Percentiles rank a stretch among this genome's conserved stretches.
Evolutionary conservation across 2,888 invertebrate genomes (phyloP).

Genomic region (Eupithecia insigniata): DNA sequence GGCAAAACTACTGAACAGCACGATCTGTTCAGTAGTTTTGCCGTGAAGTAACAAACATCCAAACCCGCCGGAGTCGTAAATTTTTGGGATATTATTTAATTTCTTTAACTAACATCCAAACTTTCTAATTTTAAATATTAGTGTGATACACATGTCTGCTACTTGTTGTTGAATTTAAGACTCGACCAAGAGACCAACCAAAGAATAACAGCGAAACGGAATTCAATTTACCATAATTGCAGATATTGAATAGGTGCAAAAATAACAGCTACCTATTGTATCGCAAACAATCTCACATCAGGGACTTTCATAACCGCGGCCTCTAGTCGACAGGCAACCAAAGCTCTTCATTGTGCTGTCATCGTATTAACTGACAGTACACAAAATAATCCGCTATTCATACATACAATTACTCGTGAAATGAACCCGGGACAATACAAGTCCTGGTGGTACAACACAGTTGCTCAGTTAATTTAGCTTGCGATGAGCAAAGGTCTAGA

Average conservation of each 20-base stretch:
- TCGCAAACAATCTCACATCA: conserved; percentile 55
- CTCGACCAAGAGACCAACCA: background rate
- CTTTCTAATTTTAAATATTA: no score
- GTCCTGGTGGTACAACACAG: conserved; percentile 60
- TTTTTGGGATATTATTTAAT: no score
- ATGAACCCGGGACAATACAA: conserved; percentile 67
- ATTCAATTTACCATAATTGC: conserved; percentile 27
- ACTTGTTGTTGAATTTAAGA: background rate
- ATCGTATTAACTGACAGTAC: conserved; percentile 78
- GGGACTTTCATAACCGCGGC: conserved; percentile 61
- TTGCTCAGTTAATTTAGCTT: conserved; percentile 69
- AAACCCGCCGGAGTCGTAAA: no score
- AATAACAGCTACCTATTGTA: conserved; percentile 36
- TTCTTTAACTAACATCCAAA: no score
- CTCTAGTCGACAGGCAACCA: conserved; percentile 68
- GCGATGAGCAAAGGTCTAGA: conserved; percentile 46
- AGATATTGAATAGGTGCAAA: conserved; percentile 30
- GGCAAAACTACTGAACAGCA: no score
- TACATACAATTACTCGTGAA: conserved; percentile 73
- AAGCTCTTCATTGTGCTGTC: conserved; percentile 79
- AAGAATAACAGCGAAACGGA: conserved; percentile 11
- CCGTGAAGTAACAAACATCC: no score
- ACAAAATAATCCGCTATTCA: conserved; percentile 79
- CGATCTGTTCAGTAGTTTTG: no score
- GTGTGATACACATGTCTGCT: background rate